A percentile compares a stretch with the other conserved stretches of the same genome.
Conservation (phyloP, 2,888 invertebrate species). For the Sarcophaga subvicina region DNA sequence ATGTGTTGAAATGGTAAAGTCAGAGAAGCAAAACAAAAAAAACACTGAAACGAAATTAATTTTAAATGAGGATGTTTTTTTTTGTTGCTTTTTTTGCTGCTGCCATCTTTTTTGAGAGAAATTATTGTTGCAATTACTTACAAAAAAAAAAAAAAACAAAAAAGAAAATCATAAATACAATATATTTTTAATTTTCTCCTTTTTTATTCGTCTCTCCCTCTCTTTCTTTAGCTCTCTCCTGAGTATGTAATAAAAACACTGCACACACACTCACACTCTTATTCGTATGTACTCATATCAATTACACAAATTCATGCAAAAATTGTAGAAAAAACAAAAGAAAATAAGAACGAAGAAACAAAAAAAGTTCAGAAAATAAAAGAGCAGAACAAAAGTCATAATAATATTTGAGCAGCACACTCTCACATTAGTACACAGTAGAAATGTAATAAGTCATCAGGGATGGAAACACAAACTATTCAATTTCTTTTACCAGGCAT, state of each 20-base stretch:
- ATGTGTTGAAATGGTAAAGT: slow-evolving; percentile 9
- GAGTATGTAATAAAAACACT: background rate
- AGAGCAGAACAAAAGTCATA: slow-evolving; percentile 4
- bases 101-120: background rate
- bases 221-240: background rate
- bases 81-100: background rate
- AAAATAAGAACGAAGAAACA: background rate
- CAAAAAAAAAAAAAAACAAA: background rate
- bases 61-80: slow-evolving; percentile 13
- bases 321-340: background rate
- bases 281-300: slow-evolving; percentile 12
- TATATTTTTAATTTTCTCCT: background rate
- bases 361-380: slow-evolving; percentile 1
- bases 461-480: too few species aligned
- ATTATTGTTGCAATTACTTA: slow-evolving; percentile 11
- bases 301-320: slow-evolving; percentile 6
- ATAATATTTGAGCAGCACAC: slow-evolving; percentile 1
- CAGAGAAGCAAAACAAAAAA: background rate
- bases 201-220: too few species aligned
- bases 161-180: slow-evolving; percentile 14
- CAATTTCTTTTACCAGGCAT: too few species aligned
- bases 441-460: too few species aligned
- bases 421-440: background rate
- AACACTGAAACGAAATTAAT: slow-evolving; percentile 22
- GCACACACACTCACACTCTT: background rate